Evolutionary conservation across 2,797 vertebrate species (phyloP).

Genomic region (Anas acuta): DNA sequence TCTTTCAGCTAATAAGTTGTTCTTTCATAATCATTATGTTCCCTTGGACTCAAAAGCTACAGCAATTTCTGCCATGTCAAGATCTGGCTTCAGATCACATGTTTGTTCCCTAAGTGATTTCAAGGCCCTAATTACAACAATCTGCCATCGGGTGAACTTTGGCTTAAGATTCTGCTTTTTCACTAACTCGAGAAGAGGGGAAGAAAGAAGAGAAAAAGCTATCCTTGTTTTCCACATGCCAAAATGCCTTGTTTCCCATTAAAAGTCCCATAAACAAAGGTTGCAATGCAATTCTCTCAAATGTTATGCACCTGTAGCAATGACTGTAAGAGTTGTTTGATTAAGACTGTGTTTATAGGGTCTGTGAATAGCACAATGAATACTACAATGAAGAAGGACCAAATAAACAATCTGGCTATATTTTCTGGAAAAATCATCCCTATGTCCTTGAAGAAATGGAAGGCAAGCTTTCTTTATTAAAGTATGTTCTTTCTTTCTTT

Average conservation of each 20-base stretch:
- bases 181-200: background rate
- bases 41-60: background rate
- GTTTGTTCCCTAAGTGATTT: background rate
- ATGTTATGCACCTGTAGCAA: background rate
- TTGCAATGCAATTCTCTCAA: background rate
- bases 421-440: background rate
- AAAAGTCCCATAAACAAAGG: fast-evolving
- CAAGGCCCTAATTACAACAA: background rate
- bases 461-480: background rate
- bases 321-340: background rate
- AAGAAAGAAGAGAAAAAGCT: background rate
- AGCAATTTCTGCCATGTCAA: background rate
- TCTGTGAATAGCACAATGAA: background rate
- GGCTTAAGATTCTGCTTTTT: background rate
- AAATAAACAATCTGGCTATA: background rate
- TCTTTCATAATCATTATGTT: background rate
- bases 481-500: background rate
- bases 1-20: background rate
- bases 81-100: background rate
- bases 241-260: background rate
- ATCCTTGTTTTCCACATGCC: background rate
- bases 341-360: background rate
- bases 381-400: background rate
- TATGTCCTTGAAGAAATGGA: background rate
- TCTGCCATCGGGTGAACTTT: background rate